phyloP scores from a whole-genome alignment of 2,888 invertebrate species.

The Polydesmus complanatus region DNA sequence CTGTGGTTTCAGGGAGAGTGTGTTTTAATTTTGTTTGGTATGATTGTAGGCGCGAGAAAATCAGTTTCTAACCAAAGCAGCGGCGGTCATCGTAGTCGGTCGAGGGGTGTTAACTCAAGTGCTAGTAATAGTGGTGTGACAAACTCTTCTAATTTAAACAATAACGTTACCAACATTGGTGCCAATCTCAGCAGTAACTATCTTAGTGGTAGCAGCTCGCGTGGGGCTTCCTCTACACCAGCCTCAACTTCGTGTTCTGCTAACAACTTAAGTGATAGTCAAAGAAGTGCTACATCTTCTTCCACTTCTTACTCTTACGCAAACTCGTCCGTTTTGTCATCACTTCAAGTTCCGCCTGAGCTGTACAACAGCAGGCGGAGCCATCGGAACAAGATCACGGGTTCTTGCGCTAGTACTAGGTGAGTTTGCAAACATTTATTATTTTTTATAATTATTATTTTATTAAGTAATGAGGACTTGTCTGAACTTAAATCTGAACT shows the following conservation, averaged over 20 bases:
- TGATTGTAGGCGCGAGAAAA: no score
- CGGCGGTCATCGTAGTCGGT: not conserved
- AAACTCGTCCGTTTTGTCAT: constrained; percentile 8
- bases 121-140: not conserved
- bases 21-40: no score
- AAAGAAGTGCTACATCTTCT: not conserved
- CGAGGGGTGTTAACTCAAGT: not conserved
- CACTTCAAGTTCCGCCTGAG: constrained; percentile 18
- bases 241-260: not conserved
- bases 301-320: not conserved
- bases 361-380: constrained; percentile 20
- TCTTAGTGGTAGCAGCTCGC: constrained; percentile 1
- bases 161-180: not conserved
- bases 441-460: no score
- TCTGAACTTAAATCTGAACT: no score
- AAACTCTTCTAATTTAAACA: not conserved
- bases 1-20: no score
- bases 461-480: no score
- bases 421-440: constrained; percentile 24
- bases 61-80: no score
- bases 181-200: not conserved
- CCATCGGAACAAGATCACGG: constrained; percentile 41
- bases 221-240: not conserved
- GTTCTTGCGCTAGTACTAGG: constrained; percentile 51
- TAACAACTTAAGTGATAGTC: not conserved